A percentile compares a stretch with the other conserved stretches of the same genome.
Evolutionary conservation across 2,888 invertebrate genomes (phyloP).

Genomic region (Gastracanthus pulcherrimus): DNA sequence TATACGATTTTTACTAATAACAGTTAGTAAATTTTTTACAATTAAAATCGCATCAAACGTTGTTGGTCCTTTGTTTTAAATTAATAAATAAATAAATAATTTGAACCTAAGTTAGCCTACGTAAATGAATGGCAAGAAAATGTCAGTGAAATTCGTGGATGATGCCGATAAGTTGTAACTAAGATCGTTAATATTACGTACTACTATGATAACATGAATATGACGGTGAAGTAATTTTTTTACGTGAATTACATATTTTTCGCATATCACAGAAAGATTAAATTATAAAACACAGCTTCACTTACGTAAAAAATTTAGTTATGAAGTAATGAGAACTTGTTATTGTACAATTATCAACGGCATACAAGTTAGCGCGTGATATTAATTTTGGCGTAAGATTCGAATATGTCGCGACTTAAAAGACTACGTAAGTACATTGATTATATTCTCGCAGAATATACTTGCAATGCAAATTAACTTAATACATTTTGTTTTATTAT

Average conservation of each 20-base stretch:
- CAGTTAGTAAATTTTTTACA: background rate
- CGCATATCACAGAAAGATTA: constrained; percentile 35
- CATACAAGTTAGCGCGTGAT: background rate
- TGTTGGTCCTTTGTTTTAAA: background rate
- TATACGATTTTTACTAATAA: background rate
- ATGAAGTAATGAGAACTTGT: no score
- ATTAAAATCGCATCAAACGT: background rate
- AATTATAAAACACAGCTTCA: background rate
- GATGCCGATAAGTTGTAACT: background rate
- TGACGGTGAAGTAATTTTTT: background rate
- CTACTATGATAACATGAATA: background rate
- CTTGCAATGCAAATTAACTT: constrained; percentile 9
- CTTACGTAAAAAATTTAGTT: no score
- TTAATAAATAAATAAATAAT: constrained; percentile 33
- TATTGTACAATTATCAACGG: no score
- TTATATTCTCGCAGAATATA: background rate
- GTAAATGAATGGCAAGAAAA: constrained; percentile 7
- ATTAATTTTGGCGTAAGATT: background rate
- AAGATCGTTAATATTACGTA: background rate
- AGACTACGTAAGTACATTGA: background rate
- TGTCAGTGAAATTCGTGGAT: background rate
- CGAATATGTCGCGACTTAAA: background rate
- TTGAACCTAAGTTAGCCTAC: background rate
- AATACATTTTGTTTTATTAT: background rate
- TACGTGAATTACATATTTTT: background rate